Conservation (phyloP, 2,888 invertebrate species). For the Gordius sp. region DNA sequence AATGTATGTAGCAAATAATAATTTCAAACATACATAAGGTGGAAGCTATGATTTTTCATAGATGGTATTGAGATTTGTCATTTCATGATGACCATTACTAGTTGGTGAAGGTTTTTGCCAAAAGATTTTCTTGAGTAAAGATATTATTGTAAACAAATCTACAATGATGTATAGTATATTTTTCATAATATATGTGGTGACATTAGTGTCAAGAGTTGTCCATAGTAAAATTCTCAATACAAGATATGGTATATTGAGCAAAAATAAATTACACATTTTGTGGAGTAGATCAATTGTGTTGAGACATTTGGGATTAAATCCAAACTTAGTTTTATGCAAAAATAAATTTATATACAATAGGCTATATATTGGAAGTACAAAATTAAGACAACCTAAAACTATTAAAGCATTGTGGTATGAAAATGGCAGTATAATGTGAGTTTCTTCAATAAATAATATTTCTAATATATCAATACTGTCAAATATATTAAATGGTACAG, state of each 20-base stretch:
- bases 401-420: not conserved
- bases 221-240: not conserved
- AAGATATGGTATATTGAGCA: slow-evolving; percentile 7
- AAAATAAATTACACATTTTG: slow-evolving; percentile 11
- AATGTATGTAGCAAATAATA: too few relatives aligned
- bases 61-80: too few relatives aligned
- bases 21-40: too few relatives aligned
- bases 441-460: slow-evolving; percentile 13
- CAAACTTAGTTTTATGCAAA: slow-evolving; percentile 4
- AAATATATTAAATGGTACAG: slow-evolving; percentile 15
- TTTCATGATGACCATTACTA: too few relatives aligned
- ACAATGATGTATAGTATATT: slow-evolving; percentile 10
- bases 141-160: not conserved
- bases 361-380: not conserved
- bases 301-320: not conserved
- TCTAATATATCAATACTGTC: slow-evolving; percentile 15
- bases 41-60: too few relatives aligned
- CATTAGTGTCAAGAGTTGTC: not conserved
- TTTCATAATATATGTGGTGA: slow-evolving; percentile 5
- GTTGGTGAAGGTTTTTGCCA: not conserved
- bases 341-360: slow-evolving; percentile 1
- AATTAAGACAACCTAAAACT: slow-evolving; percentile 4
- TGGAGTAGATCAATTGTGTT: not conserved
- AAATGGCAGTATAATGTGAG: not conserved
- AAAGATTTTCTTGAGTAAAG: not conserved